These are phyloP conservation scores for Apeltes quadracus DNA, from an alignment of 2,113 vertebrate genomes.

Conservation along the genomic window DNA sequence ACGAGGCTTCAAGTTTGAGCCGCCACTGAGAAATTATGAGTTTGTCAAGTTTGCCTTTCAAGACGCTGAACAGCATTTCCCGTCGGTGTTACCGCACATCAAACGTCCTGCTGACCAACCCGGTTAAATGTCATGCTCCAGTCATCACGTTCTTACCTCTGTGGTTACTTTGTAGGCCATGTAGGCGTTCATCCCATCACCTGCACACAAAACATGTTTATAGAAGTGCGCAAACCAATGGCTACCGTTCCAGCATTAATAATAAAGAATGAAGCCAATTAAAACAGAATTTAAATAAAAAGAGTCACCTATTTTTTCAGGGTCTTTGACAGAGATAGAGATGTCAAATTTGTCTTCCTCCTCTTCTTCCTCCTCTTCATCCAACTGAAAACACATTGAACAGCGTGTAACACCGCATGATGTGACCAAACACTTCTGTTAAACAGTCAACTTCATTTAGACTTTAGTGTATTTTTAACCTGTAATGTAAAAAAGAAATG, in stretches of 20 bases:
- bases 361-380: slow-evolving; percentile 92
- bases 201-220: slow-evolving; percentile 67
- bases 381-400: slow-evolving; percentile 69
- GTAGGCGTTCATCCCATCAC: slow-evolving; percentile 97
- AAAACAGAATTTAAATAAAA: neutral
- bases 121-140: neutral
- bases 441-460: neutral
- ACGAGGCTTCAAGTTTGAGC: neutral
- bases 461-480: neutral
- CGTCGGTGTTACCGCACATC: neutral
- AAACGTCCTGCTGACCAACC: neutral
- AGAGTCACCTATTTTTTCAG: slow-evolving; percentile 94
- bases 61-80: slow-evolving; percentile 7
- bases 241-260: neutral
- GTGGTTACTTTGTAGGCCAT: slow-evolving; percentile 97
- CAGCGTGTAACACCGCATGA: neutral
- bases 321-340: slow-evolving; percentile 89
- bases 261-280: neutral
- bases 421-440: neutral
- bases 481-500: neutral
- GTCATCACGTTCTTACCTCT: slow-evolving; percentile 80
- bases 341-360: slow-evolving; percentile 92
- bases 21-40: neutral
- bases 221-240: neutral
- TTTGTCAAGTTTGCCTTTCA: neutral